Evolutionary conservation across 2,888 invertebrate species (phyloP), one percentile per base, ranked within the genome.

Genomic region (Melolontha melolontha): DNA sequence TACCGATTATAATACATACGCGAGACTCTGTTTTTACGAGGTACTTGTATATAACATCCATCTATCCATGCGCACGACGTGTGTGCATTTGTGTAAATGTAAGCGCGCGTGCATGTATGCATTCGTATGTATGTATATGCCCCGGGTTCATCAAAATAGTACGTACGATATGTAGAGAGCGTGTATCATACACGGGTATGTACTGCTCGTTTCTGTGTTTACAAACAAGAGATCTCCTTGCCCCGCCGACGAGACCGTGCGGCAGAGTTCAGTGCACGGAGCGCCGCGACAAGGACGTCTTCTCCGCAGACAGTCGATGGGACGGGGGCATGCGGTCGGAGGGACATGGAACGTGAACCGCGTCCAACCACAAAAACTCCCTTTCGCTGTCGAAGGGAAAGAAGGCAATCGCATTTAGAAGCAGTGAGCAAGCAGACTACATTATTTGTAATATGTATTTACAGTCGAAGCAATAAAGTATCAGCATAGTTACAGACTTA

Each of bases 281-380:
- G 59, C 42, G 16, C 44, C 42, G 44, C 59, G 59, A 59, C 59
- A 59, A 59, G 59, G 59, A 59, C 59, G 59, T 59, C 54, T 54
- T 54, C 54, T 54, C 7, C 59, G 59, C 44, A 44, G 44, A 59
- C 59, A 22, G 12, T 59, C 27, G 47, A 59, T 44, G 29, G 57
- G 47, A 59, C 44, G 44, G 57, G 16, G 54, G 22, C 40, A 29
- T 4, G 40, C 54, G 54, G 40, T 16, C 14, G 40, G 11, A 14
- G 44, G 44, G 44, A 16, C n/a, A 41, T 5, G 11, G 50, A 27
- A 50, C 22, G 22, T 27, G 10, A 16, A 34, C 34, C 39, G 52
- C 52, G 52, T 34, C 52, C 34, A 14, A 51, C 29, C 14, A 34
- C 52, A 52, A 52, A 34, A 52, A 52, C 52, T 29, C 52, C 52